These are phyloP conservation scores for Athene cunicularia DNA, from an alignment of 2,113 vertebrate genomes.

Conservation along the genomic window DNA sequence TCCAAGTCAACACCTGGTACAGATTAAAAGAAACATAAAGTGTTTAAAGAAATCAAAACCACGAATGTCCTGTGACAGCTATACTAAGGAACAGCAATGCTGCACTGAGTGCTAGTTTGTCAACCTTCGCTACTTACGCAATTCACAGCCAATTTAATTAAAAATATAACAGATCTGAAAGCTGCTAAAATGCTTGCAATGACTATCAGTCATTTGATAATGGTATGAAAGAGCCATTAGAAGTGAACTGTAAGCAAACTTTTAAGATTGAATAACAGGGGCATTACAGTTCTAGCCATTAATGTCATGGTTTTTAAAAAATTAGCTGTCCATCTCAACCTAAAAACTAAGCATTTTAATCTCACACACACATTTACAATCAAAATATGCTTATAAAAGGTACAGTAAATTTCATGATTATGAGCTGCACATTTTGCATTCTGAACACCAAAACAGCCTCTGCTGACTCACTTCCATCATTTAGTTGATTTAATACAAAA, in stretches of 20 bases:
- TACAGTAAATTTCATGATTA: slow-evolving; percentile 67
- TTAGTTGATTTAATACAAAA: slow-evolving; percentile 77
- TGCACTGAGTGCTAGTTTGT: slow-evolving; percentile 63
- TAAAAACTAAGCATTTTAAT: slow-evolving; percentile 70
- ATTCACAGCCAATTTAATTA: slow-evolving; percentile 82
- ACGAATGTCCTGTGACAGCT: slow-evolving; percentile 55
- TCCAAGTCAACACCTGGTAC: slow-evolving; percentile 38
- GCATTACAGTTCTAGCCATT: slow-evolving; percentile 72
- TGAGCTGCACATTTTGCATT: slow-evolving; percentile 62
- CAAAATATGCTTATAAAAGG: slow-evolving; percentile 70
- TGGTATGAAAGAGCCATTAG: slow-evolving; percentile 68
- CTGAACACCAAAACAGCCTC: slow-evolving; percentile 70
- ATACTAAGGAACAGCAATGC: slow-evolving; percentile 23
- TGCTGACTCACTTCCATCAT: slow-evolving; percentile 67
- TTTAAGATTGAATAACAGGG: slow-evolving; percentile 63
- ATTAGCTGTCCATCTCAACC: slow-evolving; percentile 58
- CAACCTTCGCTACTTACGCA: slow-evolving; percentile 71
- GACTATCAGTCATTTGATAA: slow-evolving; percentile 75
- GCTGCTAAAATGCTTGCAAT: slow-evolving; percentile 68
- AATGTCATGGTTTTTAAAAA: slow-evolving; percentile 61
- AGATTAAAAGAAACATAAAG: slow-evolving; percentile 42
- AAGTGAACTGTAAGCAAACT: slow-evolving; percentile 49
- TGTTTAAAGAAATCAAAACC: slow-evolving; percentile 63
- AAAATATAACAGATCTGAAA: slow-evolving; percentile 77
- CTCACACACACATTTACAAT: slow-evolving; percentile 58